Base-by-base conservation (phyloP, 2,797 vertebrate genomes). In the Pantherophis alleghaniensis region DNA sequence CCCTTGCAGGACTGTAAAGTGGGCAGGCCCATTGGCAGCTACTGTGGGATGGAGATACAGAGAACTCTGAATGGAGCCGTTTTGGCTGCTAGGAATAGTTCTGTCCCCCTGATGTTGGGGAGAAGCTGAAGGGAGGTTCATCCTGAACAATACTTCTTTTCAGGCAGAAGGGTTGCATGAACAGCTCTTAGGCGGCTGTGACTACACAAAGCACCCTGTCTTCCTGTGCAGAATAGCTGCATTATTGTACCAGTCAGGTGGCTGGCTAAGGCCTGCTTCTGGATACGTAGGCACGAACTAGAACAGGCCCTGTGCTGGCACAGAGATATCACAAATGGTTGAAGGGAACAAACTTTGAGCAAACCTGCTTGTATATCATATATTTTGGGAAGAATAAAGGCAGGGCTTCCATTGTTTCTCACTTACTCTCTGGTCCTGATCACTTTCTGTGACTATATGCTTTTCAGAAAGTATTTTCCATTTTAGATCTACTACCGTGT, bases 161-260 rank as follows among this genome's bases (percentile, higher is more conserved):
- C 90, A 93, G 69, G 59, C 57, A 56, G 69, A 93, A 91, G 90
- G 61, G 87, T 53, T 93, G 93, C 93, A 91, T 91, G 90, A 89
- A 91, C 93, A 88, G 57, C 87, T 89, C 93, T 93, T 91, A 86
- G 90, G 93, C 93, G 69, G 93, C 93, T 89, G 90, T 0, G 2
- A 86, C 79, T 91, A 95, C 94, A 97, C 96, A 97, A 95, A 95
- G 95, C 88, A 91, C 93, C 95, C 96, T 96, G 95, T 97, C 95
- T 97, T 95, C 6, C 0, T 63, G 91, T 93, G 95, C 95, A 96
- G 95, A 97, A 96, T 96, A 95, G 96, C 93, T 18, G 1, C 83
- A 96, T 97, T 97, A 96, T 96, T 96, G 94, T 18, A 16, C 74
- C 55, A 91, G 95, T 95, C 90, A 93, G 96, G 95, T 97, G 96